Evolutionary conservation across 2,797 vertebrate species (phyloP), one percentile per base, ranked within the genome.

Genomic region (Acanthopagrus latus): DNA sequence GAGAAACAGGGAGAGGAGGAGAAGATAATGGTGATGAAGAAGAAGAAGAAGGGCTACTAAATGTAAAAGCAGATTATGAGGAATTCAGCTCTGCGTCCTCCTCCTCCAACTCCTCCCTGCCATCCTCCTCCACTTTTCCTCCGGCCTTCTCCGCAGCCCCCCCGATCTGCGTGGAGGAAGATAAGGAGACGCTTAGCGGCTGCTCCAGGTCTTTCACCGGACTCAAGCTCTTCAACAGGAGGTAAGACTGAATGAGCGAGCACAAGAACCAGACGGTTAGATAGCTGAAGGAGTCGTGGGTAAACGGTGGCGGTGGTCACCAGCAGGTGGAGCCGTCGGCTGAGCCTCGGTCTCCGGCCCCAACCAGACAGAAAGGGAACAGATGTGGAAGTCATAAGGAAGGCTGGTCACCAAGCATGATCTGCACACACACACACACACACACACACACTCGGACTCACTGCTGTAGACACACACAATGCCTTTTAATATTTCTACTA

Each of bases 121-220:
- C 50, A 11, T 66, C 84, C 44, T 78, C 77, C 46, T 82, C 81
- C 29, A 20, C 48, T 12, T 3, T 44, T 1, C 56, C 13, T 0
- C 21, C 27, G 0, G 7, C n/a, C 5, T 20, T 25, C 10, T 8
- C 64, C 27, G 51, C 41, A 0, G 2, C 67, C 0, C 58, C 74
- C 1, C 33, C 74, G 0, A 1, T 27, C 23, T 44, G 52, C 0
- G 25, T 58, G 21, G 85, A 87, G 18, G 90, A 89, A 0, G 90
- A 91, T 17, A 87, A 67, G 48, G 85, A 90, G 5, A 25, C 13
- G 63, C 33, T 63, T 62, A 83, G 70, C 0, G 86, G 90, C 51
- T 91, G 89, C 83, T 89, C 90, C 67, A 88, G 74, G 74, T 85
- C 89, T 1, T 90, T 92, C 67, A 85, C 83, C 1, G 90, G 78